phyloP scores from a whole-genome alignment of 1,140 invertebrate species.

The Drosophila kanapiae region DNA sequence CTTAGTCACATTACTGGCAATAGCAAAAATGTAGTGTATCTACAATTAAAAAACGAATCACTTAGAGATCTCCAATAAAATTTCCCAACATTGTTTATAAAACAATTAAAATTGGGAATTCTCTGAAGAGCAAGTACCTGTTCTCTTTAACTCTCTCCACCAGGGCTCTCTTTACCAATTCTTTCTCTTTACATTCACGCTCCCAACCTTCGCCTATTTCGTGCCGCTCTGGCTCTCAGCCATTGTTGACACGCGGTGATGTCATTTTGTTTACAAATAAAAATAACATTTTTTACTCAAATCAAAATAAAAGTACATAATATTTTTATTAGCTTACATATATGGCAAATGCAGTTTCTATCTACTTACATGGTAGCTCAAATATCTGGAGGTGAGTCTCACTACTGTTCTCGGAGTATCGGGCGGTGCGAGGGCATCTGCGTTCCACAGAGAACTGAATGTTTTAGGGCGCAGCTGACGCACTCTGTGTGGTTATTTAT shows the following conservation, averaged over 20 bases:
- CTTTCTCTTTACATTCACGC: not conserved
- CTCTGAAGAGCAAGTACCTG: not conserved
- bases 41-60: not conserved
- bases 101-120: not conserved
- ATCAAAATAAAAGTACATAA: not conserved
- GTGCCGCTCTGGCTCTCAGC: not conserved
- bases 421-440: not conserved
- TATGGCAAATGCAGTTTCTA: not conserved
- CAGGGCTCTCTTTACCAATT: not conserved
- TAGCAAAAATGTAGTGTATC: not conserved
- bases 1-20: not conserved
- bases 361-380: not conserved
- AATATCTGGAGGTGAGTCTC: not conserved
- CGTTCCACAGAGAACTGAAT: slow-evolving; percentile 15
- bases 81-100: too few relatives aligned
- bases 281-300: not conserved
- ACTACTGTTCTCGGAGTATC: too few relatives aligned
- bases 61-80: not conserved
- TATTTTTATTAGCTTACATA: not conserved
- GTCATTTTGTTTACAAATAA: slow-evolving; percentile 54
- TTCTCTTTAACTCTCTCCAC: too few relatives aligned
- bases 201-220: slow-evolving; percentile 1
- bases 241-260: slow-evolving; percentile 29
- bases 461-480: not conserved
- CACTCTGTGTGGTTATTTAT: slow-evolving; percentile 9